Evolutionary conservation across 2,888 invertebrate genomes (phyloP).

Genomic region (Tiliacea citrago): DNA sequence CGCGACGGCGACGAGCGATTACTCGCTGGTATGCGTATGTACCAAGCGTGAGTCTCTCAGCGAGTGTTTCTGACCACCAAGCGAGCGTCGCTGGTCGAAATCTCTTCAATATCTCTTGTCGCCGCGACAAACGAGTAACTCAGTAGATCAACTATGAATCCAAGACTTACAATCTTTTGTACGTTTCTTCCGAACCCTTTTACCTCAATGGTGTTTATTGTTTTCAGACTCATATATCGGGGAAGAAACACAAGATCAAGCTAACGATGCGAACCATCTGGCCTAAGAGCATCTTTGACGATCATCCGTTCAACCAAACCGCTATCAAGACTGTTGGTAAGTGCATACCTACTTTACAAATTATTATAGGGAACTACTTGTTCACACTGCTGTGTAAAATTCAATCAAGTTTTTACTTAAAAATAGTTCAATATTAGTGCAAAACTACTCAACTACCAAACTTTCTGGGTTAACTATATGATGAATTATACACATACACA

Average conservation of each 20-base stretch:
- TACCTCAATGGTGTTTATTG: conserved; percentile 1
- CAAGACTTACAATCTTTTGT: too few species aligned
- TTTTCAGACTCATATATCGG: conserved; percentile 86
- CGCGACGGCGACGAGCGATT: too few species aligned
- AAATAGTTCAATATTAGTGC: background rate
- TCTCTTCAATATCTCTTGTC: too few species aligned
- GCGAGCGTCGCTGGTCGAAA: too few species aligned
- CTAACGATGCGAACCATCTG: conserved; percentile 76
- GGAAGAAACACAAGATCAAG: conserved; percentile 87
- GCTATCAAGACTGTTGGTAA: conserved; percentile 38
- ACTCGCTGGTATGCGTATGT: too few species aligned
- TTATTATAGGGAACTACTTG: background rate
- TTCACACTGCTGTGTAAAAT: background rate
- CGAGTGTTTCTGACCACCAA: too few species aligned
- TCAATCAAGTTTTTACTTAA: background rate
- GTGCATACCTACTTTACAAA: conserved; percentile 4
- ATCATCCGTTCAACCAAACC: conserved; percentile 75
- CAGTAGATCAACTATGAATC: too few species aligned
- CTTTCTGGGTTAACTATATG: too few species aligned
- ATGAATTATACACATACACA: too few species aligned
- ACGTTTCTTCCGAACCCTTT: background rate
- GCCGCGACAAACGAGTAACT: too few species aligned
- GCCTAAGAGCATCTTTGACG: conserved; percentile 81
- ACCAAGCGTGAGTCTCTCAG: too few species aligned
- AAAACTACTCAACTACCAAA: background rate